Conservation (phyloP, 2,113 vertebrate genomes). For the Galbula dea region DNA sequence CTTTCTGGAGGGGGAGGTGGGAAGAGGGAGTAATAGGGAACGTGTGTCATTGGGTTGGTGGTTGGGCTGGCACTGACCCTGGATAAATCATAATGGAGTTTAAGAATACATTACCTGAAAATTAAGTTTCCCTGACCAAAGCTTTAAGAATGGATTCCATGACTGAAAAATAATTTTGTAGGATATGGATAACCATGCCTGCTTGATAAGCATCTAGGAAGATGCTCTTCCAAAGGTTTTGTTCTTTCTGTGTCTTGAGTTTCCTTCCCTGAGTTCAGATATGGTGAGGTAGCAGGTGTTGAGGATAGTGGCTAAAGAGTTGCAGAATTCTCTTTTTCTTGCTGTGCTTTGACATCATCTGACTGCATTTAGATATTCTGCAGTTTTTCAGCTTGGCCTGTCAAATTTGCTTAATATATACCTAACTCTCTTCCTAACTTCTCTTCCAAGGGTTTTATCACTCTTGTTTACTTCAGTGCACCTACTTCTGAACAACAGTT, state of each 20-base stretch:
- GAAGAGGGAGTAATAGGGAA: too few relatives aligned
- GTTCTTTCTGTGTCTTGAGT: background rate
- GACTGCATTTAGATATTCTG: slow-evolving; percentile 10
- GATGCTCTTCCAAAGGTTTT: background rate
- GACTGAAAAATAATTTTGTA: background rate
- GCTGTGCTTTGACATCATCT: background rate
- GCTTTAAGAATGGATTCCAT: background rate
- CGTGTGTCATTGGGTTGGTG: too few relatives aligned
- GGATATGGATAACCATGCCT: background rate
- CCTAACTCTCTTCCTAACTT: background rate
- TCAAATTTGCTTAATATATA: background rate
- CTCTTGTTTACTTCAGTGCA: background rate
- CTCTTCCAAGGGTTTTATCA: background rate
- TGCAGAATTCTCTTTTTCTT: background rate
- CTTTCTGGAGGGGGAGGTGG: too few relatives aligned
- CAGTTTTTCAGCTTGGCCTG: background rate
- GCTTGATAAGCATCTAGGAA: background rate
- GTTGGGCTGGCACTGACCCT: too few relatives aligned
- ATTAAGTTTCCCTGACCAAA: background rate
- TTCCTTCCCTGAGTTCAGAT: background rate
- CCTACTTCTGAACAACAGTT: background rate
- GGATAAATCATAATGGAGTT: background rate
- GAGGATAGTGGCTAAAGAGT: background rate
- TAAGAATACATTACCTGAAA: background rate
- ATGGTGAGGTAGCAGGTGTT: background rate